phyloP scores from a whole-genome alignment of 2,888 invertebrate species.

The Nymphalis urticae region DNA sequence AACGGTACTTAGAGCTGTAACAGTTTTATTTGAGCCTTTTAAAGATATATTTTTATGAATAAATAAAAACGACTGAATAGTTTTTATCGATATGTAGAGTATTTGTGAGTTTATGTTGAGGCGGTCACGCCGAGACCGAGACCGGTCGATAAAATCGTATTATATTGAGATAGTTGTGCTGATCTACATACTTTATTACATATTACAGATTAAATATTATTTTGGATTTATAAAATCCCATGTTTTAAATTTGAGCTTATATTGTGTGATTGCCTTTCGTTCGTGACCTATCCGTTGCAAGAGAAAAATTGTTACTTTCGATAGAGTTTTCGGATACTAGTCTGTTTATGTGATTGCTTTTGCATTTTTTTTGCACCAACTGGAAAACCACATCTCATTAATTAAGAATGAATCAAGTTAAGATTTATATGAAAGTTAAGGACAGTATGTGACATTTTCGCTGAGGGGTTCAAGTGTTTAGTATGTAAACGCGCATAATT shows the following conservation, averaged over 20 bases:
- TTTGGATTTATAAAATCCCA: constrained; percentile 76
- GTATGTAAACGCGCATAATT: constrained; percentile 40
- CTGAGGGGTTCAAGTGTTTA: constrained; percentile 60
- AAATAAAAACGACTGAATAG: constrained; percentile 82
- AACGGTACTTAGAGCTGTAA: constrained; percentile 60
- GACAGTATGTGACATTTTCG: constrained; percentile 73
- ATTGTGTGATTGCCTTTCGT: constrained; percentile 69
- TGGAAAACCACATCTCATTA: constrained; percentile 77
- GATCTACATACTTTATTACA: constrained; percentile 62
- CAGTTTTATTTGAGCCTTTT: constrained; percentile 80
- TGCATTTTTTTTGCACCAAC: constrained; percentile 74
- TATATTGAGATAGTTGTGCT: constrained; percentile 75
- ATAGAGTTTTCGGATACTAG: constrained; percentile 77
- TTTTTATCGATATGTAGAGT: constrained; percentile 78
- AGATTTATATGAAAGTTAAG: constrained; percentile 63
- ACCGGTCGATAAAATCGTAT: constrained; percentile 77
- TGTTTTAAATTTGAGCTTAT: constrained; percentile 68
- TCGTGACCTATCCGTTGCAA: constrained; percentile 76
- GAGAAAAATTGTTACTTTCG: constrained; percentile 70
- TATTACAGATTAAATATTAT: constrained; percentile 54
- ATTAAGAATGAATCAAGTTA: constrained; percentile 73
- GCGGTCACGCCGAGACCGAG: constrained; percentile 63
- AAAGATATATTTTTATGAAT: constrained; percentile 81
- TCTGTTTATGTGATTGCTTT: constrained; percentile 78
- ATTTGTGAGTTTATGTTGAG: constrained; percentile 75